Conservation (phyloP, 1,140 invertebrate genomes). For the Armadillidium nasatum region DNA sequence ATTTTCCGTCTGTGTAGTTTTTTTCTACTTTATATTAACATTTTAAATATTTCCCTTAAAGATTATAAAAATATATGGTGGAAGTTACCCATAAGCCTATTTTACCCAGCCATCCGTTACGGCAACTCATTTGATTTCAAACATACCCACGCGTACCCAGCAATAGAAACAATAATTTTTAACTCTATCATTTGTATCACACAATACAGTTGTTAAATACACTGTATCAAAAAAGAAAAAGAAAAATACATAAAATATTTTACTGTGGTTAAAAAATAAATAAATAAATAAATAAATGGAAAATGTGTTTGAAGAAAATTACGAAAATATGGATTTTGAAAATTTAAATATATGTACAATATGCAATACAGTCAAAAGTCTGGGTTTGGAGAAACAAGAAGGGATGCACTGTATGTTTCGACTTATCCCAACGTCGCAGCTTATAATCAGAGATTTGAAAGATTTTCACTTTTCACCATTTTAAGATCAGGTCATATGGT, state of each 20-base stretch:
- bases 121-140: too few relatives aligned
- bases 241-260: not conserved
- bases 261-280: not conserved
- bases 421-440: constrained; percentile 58
- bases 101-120: too few relatives aligned
- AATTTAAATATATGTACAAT: constrained; percentile 61
- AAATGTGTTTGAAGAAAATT: not conserved
- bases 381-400: constrained; percentile 54
- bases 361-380: constrained; percentile 60
- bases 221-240: too few relatives aligned
- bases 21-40: too few relatives aligned
- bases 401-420: constrained; percentile 55
- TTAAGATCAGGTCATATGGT: constrained; percentile 67
- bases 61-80: too few relatives aligned
- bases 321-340: constrained; percentile 32
- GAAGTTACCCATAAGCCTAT: too few relatives aligned
- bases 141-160: too few relatives aligned
- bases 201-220: too few relatives aligned
- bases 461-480: constrained; percentile 70
- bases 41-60: too few relatives aligned
- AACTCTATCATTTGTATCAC: too few relatives aligned
- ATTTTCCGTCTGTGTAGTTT: not conserved
- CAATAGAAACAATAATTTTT: too few relatives aligned
- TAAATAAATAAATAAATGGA: too few relatives aligned
- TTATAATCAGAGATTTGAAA: constrained; percentile 61